These are phyloP conservation scores for Drosophila bipectinata DNA, from an alignment of 1,140 invertebrate species.

Conservation along the genomic window DNA sequence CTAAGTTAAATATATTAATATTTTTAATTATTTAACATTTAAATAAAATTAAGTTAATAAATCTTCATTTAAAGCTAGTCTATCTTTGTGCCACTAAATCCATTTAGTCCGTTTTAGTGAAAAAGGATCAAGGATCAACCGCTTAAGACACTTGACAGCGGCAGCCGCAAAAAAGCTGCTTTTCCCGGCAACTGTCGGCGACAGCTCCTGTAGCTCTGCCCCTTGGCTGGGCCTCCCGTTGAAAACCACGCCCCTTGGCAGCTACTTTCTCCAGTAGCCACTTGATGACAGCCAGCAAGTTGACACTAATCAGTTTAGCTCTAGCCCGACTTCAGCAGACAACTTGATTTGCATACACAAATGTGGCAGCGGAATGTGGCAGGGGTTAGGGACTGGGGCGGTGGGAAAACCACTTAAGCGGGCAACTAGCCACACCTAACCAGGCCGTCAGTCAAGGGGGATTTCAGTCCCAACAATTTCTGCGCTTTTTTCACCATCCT, in stretches of 20 bases:
- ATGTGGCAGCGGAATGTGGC: background rate
- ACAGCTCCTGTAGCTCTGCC: background rate
- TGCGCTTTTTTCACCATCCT: background rate
- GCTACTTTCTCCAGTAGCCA: constrained; percentile 37
- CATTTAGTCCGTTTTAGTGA: background rate
- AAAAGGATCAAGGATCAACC: constrained; percentile 40
- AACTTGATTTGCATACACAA: constrained; percentile 50
- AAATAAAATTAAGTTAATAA: no score
- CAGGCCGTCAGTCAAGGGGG: constrained; percentile 33
- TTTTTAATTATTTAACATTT: no score
- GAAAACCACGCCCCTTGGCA: background rate
- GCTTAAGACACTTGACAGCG: constrained; percentile 35
- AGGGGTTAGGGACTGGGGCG: background rate
- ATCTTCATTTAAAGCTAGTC: no score
- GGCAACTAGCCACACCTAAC: constrained; percentile 73
- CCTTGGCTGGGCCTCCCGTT: background rate
- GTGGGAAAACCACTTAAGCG: constrained; percentile 68
- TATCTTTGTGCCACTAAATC: background rate
- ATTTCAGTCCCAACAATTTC: background rate
- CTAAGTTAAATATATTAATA: no score
- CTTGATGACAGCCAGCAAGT: constrained; percentile 47
- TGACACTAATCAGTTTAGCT: constrained; percentile 60
- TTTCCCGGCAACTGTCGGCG: constrained; percentile 1
- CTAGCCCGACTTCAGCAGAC: constrained; percentile 22
- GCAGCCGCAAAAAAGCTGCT: constrained; percentile 13